Base-by-base conservation (phyloP, 1,140 invertebrate genomes). In the Lasioglossum albipes region DNA sequence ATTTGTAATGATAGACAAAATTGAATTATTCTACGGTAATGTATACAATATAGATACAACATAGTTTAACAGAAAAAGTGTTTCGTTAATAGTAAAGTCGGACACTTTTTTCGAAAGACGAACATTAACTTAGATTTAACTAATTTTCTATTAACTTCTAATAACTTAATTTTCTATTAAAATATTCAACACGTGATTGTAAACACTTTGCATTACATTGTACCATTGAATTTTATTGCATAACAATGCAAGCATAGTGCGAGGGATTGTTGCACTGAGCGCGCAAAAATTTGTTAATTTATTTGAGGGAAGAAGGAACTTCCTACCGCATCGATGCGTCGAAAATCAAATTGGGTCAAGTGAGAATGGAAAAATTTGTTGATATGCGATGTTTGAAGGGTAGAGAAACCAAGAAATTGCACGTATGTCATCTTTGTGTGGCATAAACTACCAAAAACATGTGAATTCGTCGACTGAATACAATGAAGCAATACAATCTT, bases 351-450 rank as follows among this genome's bases (percentile, higher is more conserved):
- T 45, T 78, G n/a, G 45, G 59, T 71, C 67, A 61, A 52, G n/a
- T 71, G 52, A 78, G n/a, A 71, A 52, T 64, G 7, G 57, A 71
- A 62, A 22, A n/a, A 64, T 64, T 27, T 36, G 13, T 22, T 61
- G 6, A 52, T 49, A 52, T 27, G 10, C 9, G 7, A 18, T 7
- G 12, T 9, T 62, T 59, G 22, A 70, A 77, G 0, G 20, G 5
- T n/a, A 31, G 4, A 10, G n/a, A 64, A 18, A n/a, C 13, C 10
- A 72, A 2, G 20, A n/a, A 27, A 72, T 52, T 2, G 13, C 13
- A 52, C 52, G 1, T 18, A 41, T 52, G 52, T 61, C 45, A 27
- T 27, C 42, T 42, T 36, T 36, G 57, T 3, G 62, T 20, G 0
- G 52, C 20, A 52, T 41, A 20, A 36, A 41, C n/a, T 45, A 18